Base-by-base conservation (phyloP, 2,113 vertebrate genomes). In the Aspiorhynchus laticeps region DNA sequence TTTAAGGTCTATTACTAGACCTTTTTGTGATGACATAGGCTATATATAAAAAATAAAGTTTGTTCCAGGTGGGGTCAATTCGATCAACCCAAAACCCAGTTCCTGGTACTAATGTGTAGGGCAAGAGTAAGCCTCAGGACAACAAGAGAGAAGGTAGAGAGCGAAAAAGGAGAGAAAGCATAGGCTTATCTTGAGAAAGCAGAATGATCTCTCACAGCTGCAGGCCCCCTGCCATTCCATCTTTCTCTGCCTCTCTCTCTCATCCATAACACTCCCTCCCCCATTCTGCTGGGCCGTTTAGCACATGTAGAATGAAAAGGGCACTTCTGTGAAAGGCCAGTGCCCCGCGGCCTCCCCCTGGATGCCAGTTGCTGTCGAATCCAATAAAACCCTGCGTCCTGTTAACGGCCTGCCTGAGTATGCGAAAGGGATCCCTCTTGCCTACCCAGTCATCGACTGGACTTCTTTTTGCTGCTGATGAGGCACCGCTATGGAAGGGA, bases 301-400 rank as follows among this genome's bases (percentile, higher is more conserved):
- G 94, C 93, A 84, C 89, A 89, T 93, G 93, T 81, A 85, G 92
- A 84, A 94, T 94, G 93, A 95, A 96, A 95, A 94, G 92, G 93
- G 92, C 92, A 91, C 92, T 90, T 90, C 91, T 91, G 91, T 95
- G 93, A 95, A 95, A 95, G 93, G 91, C 92, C 92, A 93, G 90
- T 41, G 90, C 91, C 86, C 90, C 91, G 91, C 89, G 88, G 91
- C 90, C 90, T 86, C 88, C 93, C 93, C 92, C 90, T 88, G 93
- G 93, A 93, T 91, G 93, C 93, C 93, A 93, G 94, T 88, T 94
- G 94, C 95, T 96, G 95, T 96, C 96, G 94, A 85, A 90, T 95
- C 94, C 92, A 96, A 96, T 96, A 96, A 96, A 94, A 92, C 90
- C 93, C 93, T 87, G 92, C 93, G 92, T 93, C 92, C 92, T 89